These are phyloP conservation scores for Hydrocynus forskahlii DNA, from an alignment of 2,797 vertebrate species.

Conservation along the genomic window DNA sequence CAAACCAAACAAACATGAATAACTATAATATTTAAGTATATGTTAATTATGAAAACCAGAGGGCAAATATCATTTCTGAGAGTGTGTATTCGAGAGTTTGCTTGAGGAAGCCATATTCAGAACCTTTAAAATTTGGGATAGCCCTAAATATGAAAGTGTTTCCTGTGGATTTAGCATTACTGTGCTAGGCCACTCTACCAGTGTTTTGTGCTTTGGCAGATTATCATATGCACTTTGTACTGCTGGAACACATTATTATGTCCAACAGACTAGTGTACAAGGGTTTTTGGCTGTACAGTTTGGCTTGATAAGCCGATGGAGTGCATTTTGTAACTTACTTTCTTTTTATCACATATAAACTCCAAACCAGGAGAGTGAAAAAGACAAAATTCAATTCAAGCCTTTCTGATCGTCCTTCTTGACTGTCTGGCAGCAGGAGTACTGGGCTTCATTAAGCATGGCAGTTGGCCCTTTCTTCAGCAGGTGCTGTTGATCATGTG, in stretches of 20 bases:
- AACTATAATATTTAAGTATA: no score
- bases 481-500: conserved; percentile 7
- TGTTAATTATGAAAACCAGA: no score
- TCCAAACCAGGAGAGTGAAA: neutral
- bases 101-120: no score
- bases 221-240: conserved; percentile 26
- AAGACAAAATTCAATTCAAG: neutral
- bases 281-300: neutral
- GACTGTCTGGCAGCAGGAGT: conserved; percentile 4
- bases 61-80: no score
- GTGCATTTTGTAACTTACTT: conserved; percentile 14
- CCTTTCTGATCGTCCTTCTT: neutral
- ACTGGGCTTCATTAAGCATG: neutral
- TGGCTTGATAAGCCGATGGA: conserved; percentile 18
- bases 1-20: neutral
- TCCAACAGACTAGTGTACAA: neutral
- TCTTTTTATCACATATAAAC: conserved; percentile 17
- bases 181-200: neutral
- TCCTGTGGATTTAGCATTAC: neutral
- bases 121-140: neutral
- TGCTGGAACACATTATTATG: conserved; percentile 16
- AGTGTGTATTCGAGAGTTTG: no score
- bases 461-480: neutral
- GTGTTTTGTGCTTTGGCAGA: conserved; percentile 4
- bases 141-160: neutral